Evolutionary conservation across 2,888 invertebrate species (phyloP).

Genomic region (Troides aeacus): DNA sequence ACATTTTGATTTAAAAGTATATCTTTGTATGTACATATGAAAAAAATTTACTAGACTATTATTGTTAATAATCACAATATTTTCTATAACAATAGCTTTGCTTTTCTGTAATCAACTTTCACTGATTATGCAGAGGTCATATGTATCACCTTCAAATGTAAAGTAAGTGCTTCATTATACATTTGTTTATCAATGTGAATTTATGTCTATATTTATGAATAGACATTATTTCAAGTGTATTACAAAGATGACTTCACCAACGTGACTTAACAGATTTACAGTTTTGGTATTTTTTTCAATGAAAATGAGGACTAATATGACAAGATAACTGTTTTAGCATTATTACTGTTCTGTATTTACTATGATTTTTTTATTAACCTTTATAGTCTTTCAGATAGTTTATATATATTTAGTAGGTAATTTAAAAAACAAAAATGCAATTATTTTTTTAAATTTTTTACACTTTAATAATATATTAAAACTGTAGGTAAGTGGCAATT

Average conservation of each 20-base stretch:
- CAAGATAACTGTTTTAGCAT: not conserved
- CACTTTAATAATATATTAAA: not conserved
- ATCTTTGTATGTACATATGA: not conserved
- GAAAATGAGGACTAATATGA: not conserved
- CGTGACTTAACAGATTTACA: not conserved
- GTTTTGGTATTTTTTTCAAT: not conserved
- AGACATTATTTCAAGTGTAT: not conserved
- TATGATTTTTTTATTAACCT: no score
- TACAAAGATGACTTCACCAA: constrained; percentile 19
- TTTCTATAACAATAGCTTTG: constrained; percentile 14
- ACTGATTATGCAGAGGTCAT: constrained; percentile 53
- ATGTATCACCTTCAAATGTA: constrained; percentile 45
- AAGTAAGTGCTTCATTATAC: constrained; percentile 32
- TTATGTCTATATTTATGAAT: not conserved
- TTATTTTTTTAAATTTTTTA: not conserved
- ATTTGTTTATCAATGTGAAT: constrained; percentile 32
- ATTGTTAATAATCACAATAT: constrained; percentile 29
- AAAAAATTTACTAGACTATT: constrained; percentile 1
- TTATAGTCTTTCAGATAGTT: no score
- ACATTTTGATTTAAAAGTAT: not conserved
- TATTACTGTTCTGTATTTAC: not conserved
- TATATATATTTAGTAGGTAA: no score
- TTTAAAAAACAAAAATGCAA: not conserved
- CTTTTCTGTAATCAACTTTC: constrained; percentile 36
- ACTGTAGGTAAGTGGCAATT: not conserved